Evolutionary conservation across 1,140 invertebrate species (phyloP), one percentile per base, ranked within the genome.

Genomic region (Drosophila trapezifrons): DNA sequence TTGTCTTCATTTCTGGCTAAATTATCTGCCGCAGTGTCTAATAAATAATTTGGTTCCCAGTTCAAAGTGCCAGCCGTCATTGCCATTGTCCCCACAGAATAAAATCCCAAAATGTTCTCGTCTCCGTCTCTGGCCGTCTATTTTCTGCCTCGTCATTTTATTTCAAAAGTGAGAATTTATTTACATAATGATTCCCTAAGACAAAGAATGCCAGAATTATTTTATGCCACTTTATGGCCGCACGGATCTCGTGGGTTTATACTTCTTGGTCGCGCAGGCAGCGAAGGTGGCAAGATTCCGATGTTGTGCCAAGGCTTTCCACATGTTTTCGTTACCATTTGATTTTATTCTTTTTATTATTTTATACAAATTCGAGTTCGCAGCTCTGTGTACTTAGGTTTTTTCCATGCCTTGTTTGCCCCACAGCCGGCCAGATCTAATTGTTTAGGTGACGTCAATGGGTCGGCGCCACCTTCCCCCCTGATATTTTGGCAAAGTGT

Each of bases 101-200:
- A 71, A 56, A 70, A 64, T 56, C 9, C 57, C 43, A n/a, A 52
- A 52, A 52, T 52, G 49, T 20, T 52, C 49, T 40, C 54, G 54
- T 45, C 46, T 70, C 60, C 47, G 42, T 55, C 45, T 57, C 35
- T 49, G 64, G 13, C 45, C 49, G 17, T 60, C 58, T 60, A 18
- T 38, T 84, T 80, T 83, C 59, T 75, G 76, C 78, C 60, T 58
- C 59, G 84, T 83, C 84, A 89, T 84, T 87, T 89, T 80, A 71
- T 87, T 84, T 89, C 62, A 84, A 76, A 89, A 89, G 84, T 84
- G 66, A 89, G 80, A 87, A 87, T 87, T 87, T 87, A 87, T 87
- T 87, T 87, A 84, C 84, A 87, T 89, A 89, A 87, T 87, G 80
- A 89, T 89, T 70, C 76, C 70, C 80, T 66, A 77, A 89, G 80